Evolutionary conservation across 1,140 invertebrate species (phyloP).

Genomic region (Dryas iulia): DNA sequence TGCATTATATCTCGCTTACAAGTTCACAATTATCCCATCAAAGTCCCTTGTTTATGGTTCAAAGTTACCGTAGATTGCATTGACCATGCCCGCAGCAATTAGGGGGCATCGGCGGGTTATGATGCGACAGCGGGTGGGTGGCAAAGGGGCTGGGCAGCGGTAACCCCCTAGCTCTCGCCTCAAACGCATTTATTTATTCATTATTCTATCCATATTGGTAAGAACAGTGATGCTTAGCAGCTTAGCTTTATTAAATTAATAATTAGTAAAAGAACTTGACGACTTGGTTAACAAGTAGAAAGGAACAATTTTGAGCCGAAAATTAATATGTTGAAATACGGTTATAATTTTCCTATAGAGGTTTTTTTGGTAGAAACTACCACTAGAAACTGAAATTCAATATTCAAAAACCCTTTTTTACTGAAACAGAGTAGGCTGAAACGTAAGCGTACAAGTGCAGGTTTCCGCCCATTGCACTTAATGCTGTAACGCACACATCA

Average conservation of each 20-base stretch:
- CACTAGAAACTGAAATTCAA: background rate
- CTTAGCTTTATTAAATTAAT: background rate
- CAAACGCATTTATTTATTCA: constrained; percentile 37
- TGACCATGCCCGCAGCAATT: constrained; percentile 28
- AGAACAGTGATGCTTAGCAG: background rate
- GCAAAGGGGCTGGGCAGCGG: constrained; percentile 1
- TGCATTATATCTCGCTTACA: background rate
- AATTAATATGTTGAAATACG: too few species aligned
- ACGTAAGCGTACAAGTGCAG: constrained; percentile 7
- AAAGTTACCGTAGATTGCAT: constrained; percentile 7
- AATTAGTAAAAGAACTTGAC: too few species aligned
- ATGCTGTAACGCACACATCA: constrained; percentile 1
- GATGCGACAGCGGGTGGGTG: constrained; percentile 19
- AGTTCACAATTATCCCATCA: background rate
- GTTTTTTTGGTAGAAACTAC: too few species aligned
- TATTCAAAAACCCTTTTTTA: background rate
- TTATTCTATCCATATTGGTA: constrained; percentile 22
- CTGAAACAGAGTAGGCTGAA: constrained; percentile 3
- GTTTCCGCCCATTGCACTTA: constrained; percentile 6
- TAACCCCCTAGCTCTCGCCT: constrained; percentile 7
- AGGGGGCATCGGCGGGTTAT: constrained; percentile 2
- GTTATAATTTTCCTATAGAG: too few species aligned
- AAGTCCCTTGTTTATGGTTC: background rate
- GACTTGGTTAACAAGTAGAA: too few species aligned
- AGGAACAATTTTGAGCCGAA: too few species aligned